Base-by-base conservation (phyloP, 2,113 vertebrate genomes). In the Sinocyclocheilus maitianheensis region DNA sequence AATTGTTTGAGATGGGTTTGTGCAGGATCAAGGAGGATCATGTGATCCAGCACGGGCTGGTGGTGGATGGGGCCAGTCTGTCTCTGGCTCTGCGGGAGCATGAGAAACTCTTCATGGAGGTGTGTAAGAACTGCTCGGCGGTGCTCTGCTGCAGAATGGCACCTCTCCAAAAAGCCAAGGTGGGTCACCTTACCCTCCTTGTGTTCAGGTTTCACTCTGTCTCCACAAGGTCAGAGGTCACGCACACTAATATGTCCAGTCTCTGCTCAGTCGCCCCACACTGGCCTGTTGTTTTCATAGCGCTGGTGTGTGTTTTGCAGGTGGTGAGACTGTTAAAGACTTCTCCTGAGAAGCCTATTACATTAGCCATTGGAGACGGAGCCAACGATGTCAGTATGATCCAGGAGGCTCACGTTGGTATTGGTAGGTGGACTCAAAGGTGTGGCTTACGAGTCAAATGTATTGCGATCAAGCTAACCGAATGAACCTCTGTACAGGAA, bases 381-480 rank as follows among this genome's bases (percentile, higher is more conserved):
- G 97, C 97, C 92, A 99, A 99, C 78, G 98, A 99, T 92, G 97
- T 99, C 90, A 99, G 98, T 94, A 99, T 99, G 98, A 99, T 99
- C 92, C 97, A 99, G 78, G 97, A 99, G 92, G 98, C 98, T 69
- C 97, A 99, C 22, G 96, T 99, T 74, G 97, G 98, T 91, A 98
- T 99, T 94, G 98, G 98, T 99, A 94, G 95, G 77, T 89, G 14
- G 30, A 67, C 5, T 65, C 26, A 30, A 6, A 14, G n/a, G 11
- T 24, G n/a, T 11, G 9, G 60, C 16, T 30, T 62, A 30, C 5
- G 63, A 83, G 46, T 81, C 5, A 34, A 62, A 71, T 71, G 51
- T 80, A 71, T 20, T 4, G 16, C 6, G 62, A 37, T 71, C n/a
- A 60, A 7, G 12, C 81, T 86, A 80, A 84, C 60, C 5, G 26